Base-by-base conservation (phyloP, 2,888 invertebrate species). In the Yponomeuta sedellus region DNA sequence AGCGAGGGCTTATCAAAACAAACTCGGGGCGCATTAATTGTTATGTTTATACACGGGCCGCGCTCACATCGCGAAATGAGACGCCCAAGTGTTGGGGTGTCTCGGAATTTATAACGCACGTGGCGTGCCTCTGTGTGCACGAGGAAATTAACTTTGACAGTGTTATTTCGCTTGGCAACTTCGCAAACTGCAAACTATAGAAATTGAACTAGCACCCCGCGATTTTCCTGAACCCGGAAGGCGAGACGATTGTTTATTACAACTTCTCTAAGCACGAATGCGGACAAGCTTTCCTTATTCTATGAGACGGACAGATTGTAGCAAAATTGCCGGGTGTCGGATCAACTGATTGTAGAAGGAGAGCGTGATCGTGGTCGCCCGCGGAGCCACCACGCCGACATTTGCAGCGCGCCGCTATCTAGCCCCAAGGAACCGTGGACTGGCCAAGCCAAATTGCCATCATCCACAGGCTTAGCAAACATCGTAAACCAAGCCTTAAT, bases 111-210 rank as follows among this genome's bases (percentile, higher is more conserved):
- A 80, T 74, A 74, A 73, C 72, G 71, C 75, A 77, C 75, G 72
- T 74, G n/a, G n/a, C n/a, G 74, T 70, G 67, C 69, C 68, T 69
- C 68, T 57, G 44, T 57, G 16, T 52, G 44, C 69, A 66, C 64
- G 71, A 70, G 74, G 75, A 77, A 77, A 79, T 78, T 76, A 78
- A 78, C 73, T 77, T 73, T 69, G 70, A 73, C 72, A 71, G 72
- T 75, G 75, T 77, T 75, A 73, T 74, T 52, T 52, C 44, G 72
- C 61, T 57, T 8, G 57, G 25, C 0, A 59, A 28, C 61, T 61
- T 52, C 44, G 25, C 61, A 62, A 52, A 61, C 40, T 44, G 66
- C 3, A 16, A 59, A 59, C 59, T 25, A 59, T 59, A 12, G 25
- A 59, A 59, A 20, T 25, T 59, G 25, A 25, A 25, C 59, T 0